Percentiles rank a stretch among this genome's conserved stretches.
Evolutionary conservation across 2,113 vertebrate genomes (phyloP).

Genomic region (Pimephales promelas): DNA sequence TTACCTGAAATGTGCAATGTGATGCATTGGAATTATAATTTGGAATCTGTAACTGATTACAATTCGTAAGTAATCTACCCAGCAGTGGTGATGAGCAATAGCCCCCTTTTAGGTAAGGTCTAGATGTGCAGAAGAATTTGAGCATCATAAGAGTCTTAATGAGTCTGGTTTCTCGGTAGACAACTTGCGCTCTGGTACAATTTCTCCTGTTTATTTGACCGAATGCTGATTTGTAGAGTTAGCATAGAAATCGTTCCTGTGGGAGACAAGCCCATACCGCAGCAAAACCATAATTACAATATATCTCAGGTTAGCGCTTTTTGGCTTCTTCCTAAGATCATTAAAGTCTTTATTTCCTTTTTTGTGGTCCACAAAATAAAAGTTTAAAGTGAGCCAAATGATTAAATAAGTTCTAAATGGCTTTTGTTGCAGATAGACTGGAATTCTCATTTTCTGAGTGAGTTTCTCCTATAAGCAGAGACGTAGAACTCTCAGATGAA

Average conservation of each 20-base stretch:
- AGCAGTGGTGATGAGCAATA: too few species aligned
- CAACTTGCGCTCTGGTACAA: not conserved
- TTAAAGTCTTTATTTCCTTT: constrained; percentile 13
- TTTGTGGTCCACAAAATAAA: not conserved
- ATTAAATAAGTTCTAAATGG: not conserved
- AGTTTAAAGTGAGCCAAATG: not conserved
- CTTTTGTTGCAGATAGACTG: constrained; percentile 1
- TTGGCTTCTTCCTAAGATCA: constrained; percentile 27
- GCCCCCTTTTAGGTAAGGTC: not conserved
- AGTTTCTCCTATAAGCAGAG: not conserved
- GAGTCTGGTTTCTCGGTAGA: not conserved
- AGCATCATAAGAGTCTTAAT: not conserved
- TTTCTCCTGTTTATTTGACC: not conserved
- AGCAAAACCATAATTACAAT: constrained; percentile 36
- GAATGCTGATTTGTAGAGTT: constrained; percentile 19
- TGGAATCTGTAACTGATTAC: too few species aligned
- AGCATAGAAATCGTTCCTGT: constrained; percentile 8
- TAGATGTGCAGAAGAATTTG: constrained; percentile 13
- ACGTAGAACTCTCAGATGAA: not conserved
- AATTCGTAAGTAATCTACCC: too few species aligned
- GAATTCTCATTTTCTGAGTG: not conserved
- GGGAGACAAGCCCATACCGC: constrained; percentile 5
- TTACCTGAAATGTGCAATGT: too few species aligned
- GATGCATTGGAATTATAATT: too few species aligned
- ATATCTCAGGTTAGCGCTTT: constrained; percentile 7